phyloP scores from a whole-genome alignment of 2,113 vertebrate genomes.

The Paramormyrops kingsleyae region DNA sequence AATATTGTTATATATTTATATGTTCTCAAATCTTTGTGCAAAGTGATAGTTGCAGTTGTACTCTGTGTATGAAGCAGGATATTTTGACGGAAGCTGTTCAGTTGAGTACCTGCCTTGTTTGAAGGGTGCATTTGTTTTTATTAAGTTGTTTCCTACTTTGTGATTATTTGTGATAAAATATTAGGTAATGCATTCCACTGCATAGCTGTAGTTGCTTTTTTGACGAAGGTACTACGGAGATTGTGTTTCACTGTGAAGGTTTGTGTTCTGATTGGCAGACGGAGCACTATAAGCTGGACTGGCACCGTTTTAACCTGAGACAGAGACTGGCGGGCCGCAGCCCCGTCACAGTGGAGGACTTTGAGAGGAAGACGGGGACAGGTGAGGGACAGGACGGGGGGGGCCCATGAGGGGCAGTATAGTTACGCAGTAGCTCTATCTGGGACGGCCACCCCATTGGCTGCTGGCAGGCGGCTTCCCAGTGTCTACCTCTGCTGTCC shows the following conservation, averaged over 20 bases:
- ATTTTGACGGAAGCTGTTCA: neutral
- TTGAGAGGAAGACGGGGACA: constrained; percentile 72
- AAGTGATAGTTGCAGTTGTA: neutral
- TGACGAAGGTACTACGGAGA: neutral
- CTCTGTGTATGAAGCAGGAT: neutral
- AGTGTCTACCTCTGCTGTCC: neutral
- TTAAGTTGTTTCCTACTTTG: neutral
- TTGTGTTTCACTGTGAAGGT: neutral
- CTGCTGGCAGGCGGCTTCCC: too few relatives aligned
- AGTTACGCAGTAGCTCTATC: neutral
- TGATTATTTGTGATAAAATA: neutral
- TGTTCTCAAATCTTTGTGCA: neutral
- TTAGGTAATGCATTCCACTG: neutral
- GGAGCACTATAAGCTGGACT: constrained; percentile 91
- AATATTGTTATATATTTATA: neutral
- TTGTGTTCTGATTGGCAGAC: constrained; percentile 50
- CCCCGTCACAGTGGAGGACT: constrained; percentile 64
- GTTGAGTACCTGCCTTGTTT: neutral
- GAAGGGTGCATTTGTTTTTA: neutral
- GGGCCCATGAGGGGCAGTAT: neutral
- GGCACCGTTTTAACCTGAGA: constrained; percentile 93
- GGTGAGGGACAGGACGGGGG: constrained; percentile 46
- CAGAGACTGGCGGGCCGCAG: constrained; percentile 64
- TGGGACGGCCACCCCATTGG: neutral
- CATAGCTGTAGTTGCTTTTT: neutral